phyloP scores from a whole-genome alignment of 2,797 vertebrate genomes.

The Clarias fuscus region DNA sequence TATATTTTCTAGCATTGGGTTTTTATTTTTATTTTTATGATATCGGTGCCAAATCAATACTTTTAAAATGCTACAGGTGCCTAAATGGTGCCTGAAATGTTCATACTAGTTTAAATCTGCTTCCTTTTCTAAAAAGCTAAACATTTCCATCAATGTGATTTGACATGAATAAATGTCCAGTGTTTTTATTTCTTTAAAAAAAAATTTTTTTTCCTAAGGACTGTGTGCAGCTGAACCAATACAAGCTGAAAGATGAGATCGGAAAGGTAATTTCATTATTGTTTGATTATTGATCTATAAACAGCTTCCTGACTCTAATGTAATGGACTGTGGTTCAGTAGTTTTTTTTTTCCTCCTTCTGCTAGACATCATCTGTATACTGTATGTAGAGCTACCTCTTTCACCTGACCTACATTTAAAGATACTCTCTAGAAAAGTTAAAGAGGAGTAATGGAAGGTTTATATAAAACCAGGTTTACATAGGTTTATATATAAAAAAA shows the following conservation, averaged over 20 bases:
- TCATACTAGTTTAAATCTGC: neutral
- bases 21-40: no score
- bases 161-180: neutral
- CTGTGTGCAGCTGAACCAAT: conserved; percentile 98
- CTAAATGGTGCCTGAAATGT: no score
- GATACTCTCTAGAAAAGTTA: neutral
- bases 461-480: neutral
- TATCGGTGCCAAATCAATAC: no score
- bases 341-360: no score
- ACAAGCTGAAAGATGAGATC: conserved; percentile 97
- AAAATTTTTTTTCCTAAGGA: conserved; percentile 79
- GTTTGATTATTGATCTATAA: conserved; percentile 47
- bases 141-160: neutral
- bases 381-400: neutral
- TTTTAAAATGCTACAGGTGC: no score
- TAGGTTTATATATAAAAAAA: neutral
- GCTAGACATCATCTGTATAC: neutral
- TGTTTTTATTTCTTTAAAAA: neutral
- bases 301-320: neutral
- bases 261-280: conserved; percentile 84
- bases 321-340: neutral
- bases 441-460: neutral
- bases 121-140: neutral
- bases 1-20: no score
- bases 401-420: neutral